Base-by-base conservation (phyloP, 2,113 vertebrate genomes). In the Motacilla tschutschensis region DNA sequence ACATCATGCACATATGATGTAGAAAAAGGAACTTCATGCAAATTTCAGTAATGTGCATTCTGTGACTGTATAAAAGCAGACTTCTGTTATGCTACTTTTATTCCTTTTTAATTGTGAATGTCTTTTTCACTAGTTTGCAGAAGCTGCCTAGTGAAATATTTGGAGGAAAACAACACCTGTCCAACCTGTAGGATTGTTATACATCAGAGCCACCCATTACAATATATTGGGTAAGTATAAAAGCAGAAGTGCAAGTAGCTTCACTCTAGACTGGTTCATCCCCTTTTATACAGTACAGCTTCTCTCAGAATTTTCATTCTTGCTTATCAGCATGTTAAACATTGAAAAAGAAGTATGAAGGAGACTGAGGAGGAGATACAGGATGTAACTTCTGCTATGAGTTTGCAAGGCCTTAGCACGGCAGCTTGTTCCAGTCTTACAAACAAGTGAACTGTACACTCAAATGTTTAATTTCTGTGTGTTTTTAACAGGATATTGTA, bases 151-250 rank as follows among this genome's bases (percentile, higher is more conserved):
- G 99, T 99, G 87, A 99, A 99, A 91, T 99, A 99, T 79, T 96
- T 99, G 95, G 99, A 99, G 85, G 99, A 99, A 96, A 99, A 99
- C 95, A 99, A 99, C 97, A 99, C 99, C 36, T 99, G 99, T 79
- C 99, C 99, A 31, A 99, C 99, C 4, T 99, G 99, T 95, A 97
- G 99, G 96, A 99, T 99, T 83, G 99, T 99, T 94, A 99, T 99
- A 97, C 99, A 99, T 94, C 99, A 99, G 97, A 99, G 99, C 92
- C 99, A 99, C 95, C 99, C 99, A 2, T 97, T 99, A 95, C 99
- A 99, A 95, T 99, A 99, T 80, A 99, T 99, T 29, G 99, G 99
- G 99, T 99, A 93, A 98, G 99, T 92, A 64, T 51, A n/a, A 70
- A 66, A 89, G 18, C 8, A 62, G 35, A 87, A 71, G 11, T 57